phyloP scores from a whole-genome alignment of 2,888 invertebrate species.

The Euclidia mi region DNA sequence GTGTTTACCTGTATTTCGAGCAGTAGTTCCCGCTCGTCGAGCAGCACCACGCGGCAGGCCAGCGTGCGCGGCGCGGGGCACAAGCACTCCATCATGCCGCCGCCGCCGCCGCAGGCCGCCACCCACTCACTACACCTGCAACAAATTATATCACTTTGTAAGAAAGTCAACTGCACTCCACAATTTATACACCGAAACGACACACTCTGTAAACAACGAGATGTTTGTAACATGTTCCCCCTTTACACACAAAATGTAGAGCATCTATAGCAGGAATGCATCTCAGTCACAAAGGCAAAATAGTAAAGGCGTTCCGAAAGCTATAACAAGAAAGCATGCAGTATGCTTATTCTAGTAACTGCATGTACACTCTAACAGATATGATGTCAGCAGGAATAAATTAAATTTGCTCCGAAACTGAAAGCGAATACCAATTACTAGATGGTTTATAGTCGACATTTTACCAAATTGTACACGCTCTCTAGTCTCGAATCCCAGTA shows the following conservation, averaged over 20 bases:
- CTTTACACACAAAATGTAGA: too few relatives aligned
- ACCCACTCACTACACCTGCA: conserved; percentile 52
- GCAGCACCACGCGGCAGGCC: conserved; percentile 95
- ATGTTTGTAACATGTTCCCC: neutral
- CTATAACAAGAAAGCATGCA: too few relatives aligned
- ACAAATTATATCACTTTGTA: conserved; percentile 46
- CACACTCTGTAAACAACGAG: conserved; percentile 8
- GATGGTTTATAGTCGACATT: too few relatives aligned
- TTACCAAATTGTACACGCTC: too few relatives aligned
- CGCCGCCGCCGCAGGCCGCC: conserved; percentile 65
- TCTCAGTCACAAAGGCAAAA: too few relatives aligned
- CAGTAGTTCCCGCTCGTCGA: conserved; percentile 97
- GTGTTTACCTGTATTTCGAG: conserved; percentile 95
- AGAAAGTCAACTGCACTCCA: conserved; percentile 15
- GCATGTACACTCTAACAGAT: too few relatives aligned
- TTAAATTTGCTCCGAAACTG: too few relatives aligned
- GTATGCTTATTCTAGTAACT: too few relatives aligned
- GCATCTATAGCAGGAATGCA: too few relatives aligned
- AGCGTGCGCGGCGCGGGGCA: conserved; percentile 91
- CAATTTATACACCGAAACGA: conserved; percentile 15
- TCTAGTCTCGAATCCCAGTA: neutral
- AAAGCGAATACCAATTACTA: too few relatives aligned
- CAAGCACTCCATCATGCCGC: conserved; percentile 88
- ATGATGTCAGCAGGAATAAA: too few relatives aligned
- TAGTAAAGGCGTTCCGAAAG: too few relatives aligned